Conservation (phyloP, 1,140 invertebrate species). For the Nymphalis io region DNA sequence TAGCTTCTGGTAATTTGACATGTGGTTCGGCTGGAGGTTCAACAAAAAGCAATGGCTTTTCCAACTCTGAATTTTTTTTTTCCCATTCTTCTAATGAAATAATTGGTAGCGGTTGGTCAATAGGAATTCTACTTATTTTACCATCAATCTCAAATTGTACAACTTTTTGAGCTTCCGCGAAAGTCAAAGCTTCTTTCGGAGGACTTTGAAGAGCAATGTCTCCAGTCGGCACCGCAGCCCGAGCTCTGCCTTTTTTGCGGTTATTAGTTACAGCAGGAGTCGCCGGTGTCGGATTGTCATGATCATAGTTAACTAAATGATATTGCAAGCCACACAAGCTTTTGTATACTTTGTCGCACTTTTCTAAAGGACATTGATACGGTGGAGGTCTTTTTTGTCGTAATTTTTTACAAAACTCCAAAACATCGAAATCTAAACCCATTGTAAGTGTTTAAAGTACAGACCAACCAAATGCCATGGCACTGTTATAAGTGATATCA, state of each 20-base stretch:
- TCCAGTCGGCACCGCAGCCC: slow-evolving; percentile 74
- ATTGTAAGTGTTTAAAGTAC: slow-evolving; percentile 68
- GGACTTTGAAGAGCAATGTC: slow-evolving; percentile 78
- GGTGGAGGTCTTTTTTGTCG: slow-evolving; percentile 89
- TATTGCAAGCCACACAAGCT: slow-evolving; percentile 92
- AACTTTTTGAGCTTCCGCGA: slow-evolving; percentile 90
- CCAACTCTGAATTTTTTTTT: slow-evolving; percentile 81
- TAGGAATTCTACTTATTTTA: slow-evolving; percentile 82
- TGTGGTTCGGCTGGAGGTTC: slow-evolving; percentile 80
- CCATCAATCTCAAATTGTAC: slow-evolving; percentile 93
- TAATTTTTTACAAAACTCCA: slow-evolving; percentile 91
- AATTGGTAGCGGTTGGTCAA: slow-evolving; percentile 83
- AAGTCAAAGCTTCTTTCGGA: slow-evolving; percentile 84
- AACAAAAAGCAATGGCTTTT: slow-evolving; percentile 74
- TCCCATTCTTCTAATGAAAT: slow-evolving; percentile 85
- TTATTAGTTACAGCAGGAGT: slow-evolving; percentile 75
- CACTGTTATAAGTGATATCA: slow-evolving; percentile 12
- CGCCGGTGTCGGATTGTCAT: slow-evolving; percentile 84
- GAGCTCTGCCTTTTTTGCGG: slow-evolving; percentile 79
- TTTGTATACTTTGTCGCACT: slow-evolving; percentile 92
- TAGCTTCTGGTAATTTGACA: slow-evolving; percentile 90
- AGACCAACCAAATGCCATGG: slow-evolving; percentile 26
- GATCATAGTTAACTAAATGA: slow-evolving; percentile 92
- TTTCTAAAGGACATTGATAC: slow-evolving; percentile 90
- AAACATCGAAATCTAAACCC: slow-evolving; percentile 90